Conservation (phyloP, 2,113 vertebrate species). For the Notiomystis cincta region DNA sequence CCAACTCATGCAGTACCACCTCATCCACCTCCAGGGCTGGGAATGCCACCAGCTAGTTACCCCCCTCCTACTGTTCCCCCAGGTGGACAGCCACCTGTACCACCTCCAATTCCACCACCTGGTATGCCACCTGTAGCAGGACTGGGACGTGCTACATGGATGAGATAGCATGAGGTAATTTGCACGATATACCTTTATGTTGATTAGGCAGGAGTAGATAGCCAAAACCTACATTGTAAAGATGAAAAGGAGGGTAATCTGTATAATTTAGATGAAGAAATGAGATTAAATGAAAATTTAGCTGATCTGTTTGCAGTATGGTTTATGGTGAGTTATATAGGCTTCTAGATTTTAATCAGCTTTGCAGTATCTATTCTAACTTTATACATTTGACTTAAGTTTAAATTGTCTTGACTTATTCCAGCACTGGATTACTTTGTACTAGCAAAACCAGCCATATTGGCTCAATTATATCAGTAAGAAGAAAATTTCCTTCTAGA, state of each 20-base stretch:
- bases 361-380: constrained; percentile 22
- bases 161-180: constrained; percentile 82
- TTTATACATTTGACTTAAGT: constrained; percentile 27
- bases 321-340: constrained; percentile 26
- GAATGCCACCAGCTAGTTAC: constrained; percentile 85
- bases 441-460: constrained; percentile 69
- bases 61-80: constrained; percentile 87
- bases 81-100: constrained; percentile 88
- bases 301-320: constrained; percentile 32
- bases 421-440: constrained; percentile 59
- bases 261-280: constrained; percentile 44
- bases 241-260: constrained; percentile 41
- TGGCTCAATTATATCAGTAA: constrained; percentile 69
- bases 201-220: constrained; percentile 35
- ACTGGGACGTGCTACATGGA: constrained; percentile 88
- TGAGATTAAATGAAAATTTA: background rate
- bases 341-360: constrained; percentile 50
- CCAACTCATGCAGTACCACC: constrained; percentile 81
- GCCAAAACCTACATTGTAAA: constrained; percentile 45
- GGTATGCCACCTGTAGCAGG: constrained; percentile 87
- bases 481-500: constrained; percentile 70
- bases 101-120: constrained; percentile 85
- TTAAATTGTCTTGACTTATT: constrained; percentile 27
- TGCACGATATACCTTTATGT: background rate
- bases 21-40: constrained; percentile 83